Evolutionary conservation across 2,888 invertebrate species (phyloP).

Genomic region (Aleiodes testaceus): DNA sequence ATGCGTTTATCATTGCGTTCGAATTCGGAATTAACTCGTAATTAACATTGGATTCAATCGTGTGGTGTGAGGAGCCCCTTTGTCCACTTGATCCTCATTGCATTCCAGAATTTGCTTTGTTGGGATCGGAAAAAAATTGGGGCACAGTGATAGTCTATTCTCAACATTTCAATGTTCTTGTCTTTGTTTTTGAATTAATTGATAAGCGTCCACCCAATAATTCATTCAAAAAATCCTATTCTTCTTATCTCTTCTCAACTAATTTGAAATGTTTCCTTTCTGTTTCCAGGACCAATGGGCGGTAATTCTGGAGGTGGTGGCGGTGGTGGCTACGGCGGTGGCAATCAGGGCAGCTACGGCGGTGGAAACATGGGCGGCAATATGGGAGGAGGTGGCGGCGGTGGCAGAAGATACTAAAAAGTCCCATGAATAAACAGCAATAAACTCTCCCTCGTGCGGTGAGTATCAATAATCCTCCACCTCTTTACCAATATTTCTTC

Average conservation of each 20-base stretch:
- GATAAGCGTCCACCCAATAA: too few relatives aligned
- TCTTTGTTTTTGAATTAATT: not conserved
- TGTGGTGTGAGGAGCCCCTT: conserved; percentile 55
- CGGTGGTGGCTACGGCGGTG: conserved; percentile 72
- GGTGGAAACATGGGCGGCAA: conserved; percentile 71
- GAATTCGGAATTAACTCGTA: not conserved
- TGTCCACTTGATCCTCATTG: conserved; percentile 51
- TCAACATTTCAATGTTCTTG: not conserved
- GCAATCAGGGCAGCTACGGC: conserved; percentile 72
- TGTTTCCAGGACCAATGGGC: conserved; percentile 61
- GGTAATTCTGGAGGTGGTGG: conserved; percentile 74
- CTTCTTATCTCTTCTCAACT: not conserved
- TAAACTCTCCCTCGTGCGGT: conserved; percentile 62
- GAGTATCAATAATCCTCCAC: conserved; percentile 54
- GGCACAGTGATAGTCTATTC: not conserved
- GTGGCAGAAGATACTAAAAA: conserved; percentile 70
- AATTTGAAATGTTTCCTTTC: not conserved
- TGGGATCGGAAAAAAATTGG: not conserved
- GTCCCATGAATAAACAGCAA: not conserved
- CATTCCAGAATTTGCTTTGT: not conserved
- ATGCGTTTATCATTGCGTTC: not conserved
- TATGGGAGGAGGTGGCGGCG: conserved; percentile 69
- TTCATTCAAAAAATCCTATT: too few relatives aligned
- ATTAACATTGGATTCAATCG: conserved; percentile 30
- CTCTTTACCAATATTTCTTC: not conserved